Evolutionary conservation across 2,113 vertebrate species (phyloP), one percentile per base, ranked within the genome.

Genomic region (Nerophis ophidion): DNA sequence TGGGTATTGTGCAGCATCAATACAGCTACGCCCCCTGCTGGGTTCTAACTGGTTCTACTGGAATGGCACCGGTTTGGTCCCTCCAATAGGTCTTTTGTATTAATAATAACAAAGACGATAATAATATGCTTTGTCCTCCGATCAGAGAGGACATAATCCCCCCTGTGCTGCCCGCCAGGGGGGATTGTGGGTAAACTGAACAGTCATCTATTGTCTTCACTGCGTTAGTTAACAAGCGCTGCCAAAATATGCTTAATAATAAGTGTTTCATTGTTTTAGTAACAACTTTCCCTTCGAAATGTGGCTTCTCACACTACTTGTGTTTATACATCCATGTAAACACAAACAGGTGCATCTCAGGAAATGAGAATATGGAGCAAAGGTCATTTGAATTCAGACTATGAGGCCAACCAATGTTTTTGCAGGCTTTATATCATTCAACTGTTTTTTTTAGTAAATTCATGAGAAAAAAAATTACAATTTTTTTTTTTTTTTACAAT

Each of bases 11-110:
- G 3, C 26, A 26, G 26, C 26, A 26, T 26, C 68, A 75, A 71
- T 67, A 65, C 67, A 75, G 70, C 76, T 82, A 74, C 81, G 78
- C 86, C 86, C 83, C 76, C 86, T 87, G 80, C 81, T 87, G 85
- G 86, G 82, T 84, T 69, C 42, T 40, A 75, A 84, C 82, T 84
- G 82, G 81, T 81, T 70, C 9, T 57, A 83, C 82, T 88, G 85
- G 79, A 71, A 49, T 59, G 16, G 70, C 59, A 80, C 82, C 81
- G 81, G 81, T 55, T 57, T 74, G 65, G 48, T 16, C 57, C 34
- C 13, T 38, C 51, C 19, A 42, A 54, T 12, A 49, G 62, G 56
- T 69, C 52, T 13, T 57, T 47, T 34, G 10, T 45, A 17, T 16
- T 57, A 1, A 62, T 38, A 61, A 19, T 42, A 16, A 17, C 19